Evolutionary conservation across 2,113 vertebrate genomes (phyloP), one percentile per base, ranked within the genome.

Genomic region (Riparia riparia): DNA sequence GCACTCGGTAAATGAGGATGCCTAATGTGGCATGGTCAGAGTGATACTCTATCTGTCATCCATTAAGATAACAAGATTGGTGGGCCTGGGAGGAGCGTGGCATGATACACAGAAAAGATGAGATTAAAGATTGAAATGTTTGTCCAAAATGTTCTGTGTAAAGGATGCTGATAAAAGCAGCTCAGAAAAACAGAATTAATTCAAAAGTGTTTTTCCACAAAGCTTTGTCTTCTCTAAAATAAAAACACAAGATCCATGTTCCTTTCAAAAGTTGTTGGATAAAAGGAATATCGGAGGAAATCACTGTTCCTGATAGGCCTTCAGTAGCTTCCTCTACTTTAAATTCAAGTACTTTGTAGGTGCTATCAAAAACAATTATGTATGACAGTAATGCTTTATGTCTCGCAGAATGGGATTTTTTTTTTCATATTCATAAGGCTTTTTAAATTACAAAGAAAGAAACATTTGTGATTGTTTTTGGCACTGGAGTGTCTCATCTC

Each of bases 41-140:
- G 63, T 91, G 98, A 98, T 96, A 98, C 97, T 86, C 97, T 96
- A 98, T 98, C 98, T 97, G 95, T 89, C 95, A 95, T 95, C 98
- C 98, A 98, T 99, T 99, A 99, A 98, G 98, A 98, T 99, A 99
- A 99, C 98, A 99, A 99, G 98, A 98, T 98, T 98, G 97, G 96
- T 97, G 97, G 97, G 97, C 98, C 71, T 82, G 84, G 51, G 71
- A 95, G 90, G 91, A 89, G 71, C 13, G 0, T 73, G 76, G 84
- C 26, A 17, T 78, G 84, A 95, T 89, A 76, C 29, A 12, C 42
- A 22, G 69, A 32, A 32, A 29, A 70, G 77, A 78, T 86, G 95
- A 95, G 88, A 96, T 96, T 96, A 97, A 95, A 97, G 97, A 97
- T 93, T 89, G 93, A 96, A 93, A 80, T n/a, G 56, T 82, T 92